These are phyloP conservation scores for Odontocerum albicorne DNA, from an alignment of 2,888 invertebrate species.

Conservation along the genomic window DNA sequence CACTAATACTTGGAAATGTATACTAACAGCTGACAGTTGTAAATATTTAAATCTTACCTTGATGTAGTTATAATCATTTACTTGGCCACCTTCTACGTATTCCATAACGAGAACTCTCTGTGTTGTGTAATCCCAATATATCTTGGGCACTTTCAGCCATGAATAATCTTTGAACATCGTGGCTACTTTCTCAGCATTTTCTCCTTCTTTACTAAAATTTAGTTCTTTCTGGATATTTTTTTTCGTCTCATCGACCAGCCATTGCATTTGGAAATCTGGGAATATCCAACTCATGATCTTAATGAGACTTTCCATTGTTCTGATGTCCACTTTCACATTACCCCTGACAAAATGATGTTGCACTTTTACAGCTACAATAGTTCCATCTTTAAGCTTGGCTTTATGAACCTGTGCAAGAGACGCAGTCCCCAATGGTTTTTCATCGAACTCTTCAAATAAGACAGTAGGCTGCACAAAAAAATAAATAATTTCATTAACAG, in stretches of 20 bases:
- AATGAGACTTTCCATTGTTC: slow-evolving; percentile 91
- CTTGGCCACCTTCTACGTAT: slow-evolving; percentile 89
- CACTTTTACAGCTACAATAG: slow-evolving; percentile 92
- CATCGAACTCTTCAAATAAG: slow-evolving; percentile 81
- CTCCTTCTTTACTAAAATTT: slow-evolving; percentile 87
- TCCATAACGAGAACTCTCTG: slow-evolving; percentile 94
- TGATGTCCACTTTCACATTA: slow-evolving; percentile 83
- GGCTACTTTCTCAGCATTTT: slow-evolving; percentile 84
- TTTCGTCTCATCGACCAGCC: slow-evolving; percentile 88
- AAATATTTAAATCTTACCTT: slow-evolving; percentile 46
- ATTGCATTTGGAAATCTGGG: slow-evolving; percentile 91
- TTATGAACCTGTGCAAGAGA: slow-evolving; percentile 94
- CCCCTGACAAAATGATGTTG: slow-evolving; percentile 91
- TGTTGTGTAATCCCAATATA: slow-evolving; percentile 83
- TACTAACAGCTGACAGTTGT: no score
- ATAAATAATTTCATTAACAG: no score
- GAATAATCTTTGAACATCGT: slow-evolving; percentile 65
- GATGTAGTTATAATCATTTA: slow-evolving; percentile 89
- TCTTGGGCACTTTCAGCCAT: slow-evolving; percentile 79
- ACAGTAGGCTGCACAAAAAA: slow-evolving; percentile 65
- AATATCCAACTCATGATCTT: slow-evolving; percentile 82
- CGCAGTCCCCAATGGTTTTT: slow-evolving; percentile 89
- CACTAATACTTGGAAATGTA: no score
- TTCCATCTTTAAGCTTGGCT: slow-evolving; percentile 76
- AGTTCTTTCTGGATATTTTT: slow-evolving; percentile 89